These are phyloP conservation scores for Hybognathus amarus DNA, from an alignment of 2,797 vertebrate species.

Conservation along the genomic window DNA sequence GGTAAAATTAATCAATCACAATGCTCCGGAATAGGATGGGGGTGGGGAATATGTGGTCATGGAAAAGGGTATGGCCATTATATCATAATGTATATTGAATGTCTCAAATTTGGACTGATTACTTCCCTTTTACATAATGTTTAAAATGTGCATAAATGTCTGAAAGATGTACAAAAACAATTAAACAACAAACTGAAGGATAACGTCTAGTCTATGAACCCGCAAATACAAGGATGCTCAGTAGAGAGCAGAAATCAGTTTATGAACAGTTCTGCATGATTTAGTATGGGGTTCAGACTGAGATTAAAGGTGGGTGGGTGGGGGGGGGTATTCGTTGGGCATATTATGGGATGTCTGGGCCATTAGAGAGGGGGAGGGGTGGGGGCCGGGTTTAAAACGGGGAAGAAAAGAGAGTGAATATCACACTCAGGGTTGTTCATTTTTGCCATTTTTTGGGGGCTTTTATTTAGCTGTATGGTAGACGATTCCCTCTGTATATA, in stretches of 20 bases:
- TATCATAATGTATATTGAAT: background rate
- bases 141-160: background rate
- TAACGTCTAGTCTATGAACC: background rate
- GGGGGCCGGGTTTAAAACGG: slow-evolving; percentile 52
- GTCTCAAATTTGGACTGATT: background rate
- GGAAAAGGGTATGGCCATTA: slow-evolving; percentile 58
- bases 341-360: slow-evolving; percentile 79
- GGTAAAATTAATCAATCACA: slow-evolving; percentile 71
- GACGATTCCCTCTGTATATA: background rate
- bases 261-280: slow-evolving; percentile 17
- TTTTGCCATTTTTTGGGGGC: slow-evolving; percentile 5
- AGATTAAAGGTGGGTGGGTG: slow-evolving; percentile 41
- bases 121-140: slow-evolving; percentile 9
- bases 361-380: slow-evolving; percentile 74
- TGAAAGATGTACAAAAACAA: background rate
- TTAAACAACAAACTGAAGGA: background rate
- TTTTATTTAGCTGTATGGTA: background rate
- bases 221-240: background rate
- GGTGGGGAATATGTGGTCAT: slow-evolving; percentile 72
- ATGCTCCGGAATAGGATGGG: slow-evolving; percentile 68
- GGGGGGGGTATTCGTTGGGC: slow-evolving; percentile 52
- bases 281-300: slow-evolving; percentile 52
- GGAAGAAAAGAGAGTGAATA: slow-evolving; percentile 57
- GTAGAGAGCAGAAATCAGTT: background rate
- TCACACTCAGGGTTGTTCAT: slow-evolving; percentile 71